phyloP scores from a whole-genome alignment of 2,888 invertebrate genomes.

The Pantelozetes paolii region DNA sequence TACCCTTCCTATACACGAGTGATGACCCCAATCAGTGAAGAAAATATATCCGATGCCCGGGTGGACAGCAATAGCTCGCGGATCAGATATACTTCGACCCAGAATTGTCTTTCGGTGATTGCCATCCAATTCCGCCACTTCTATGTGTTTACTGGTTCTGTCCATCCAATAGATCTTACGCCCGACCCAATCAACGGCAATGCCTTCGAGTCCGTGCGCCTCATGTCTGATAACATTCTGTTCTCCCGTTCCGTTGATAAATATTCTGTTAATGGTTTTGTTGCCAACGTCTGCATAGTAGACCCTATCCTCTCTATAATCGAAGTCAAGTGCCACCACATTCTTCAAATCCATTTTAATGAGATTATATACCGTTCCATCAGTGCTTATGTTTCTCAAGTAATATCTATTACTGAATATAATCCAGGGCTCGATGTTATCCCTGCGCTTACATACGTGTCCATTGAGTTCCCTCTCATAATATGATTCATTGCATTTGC shows the following conservation, averaged over 20 bases:
- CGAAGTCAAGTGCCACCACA: constrained; percentile 93
- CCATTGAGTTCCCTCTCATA: constrained; percentile 80
- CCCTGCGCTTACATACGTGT: constrained; percentile 74
- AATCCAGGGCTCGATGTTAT: constrained; percentile 68
- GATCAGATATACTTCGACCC: constrained; percentile 75
- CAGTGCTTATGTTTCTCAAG: constrained; percentile 87
- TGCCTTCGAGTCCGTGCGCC: constrained; percentile 93
- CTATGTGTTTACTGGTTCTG: constrained; percentile 85
- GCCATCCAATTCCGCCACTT: constrained; percentile 90
- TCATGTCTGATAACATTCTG: constrained; percentile 86
- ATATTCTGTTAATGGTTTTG: constrained; percentile 79
- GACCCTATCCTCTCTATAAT: constrained; percentile 73
- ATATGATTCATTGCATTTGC: constrained; percentile 88
- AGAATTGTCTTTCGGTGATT: constrained; percentile 81
- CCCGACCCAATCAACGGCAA: constrained; percentile 71
- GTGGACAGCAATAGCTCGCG: constrained; percentile 88
- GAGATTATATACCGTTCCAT: constrained; percentile 75
- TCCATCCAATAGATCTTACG: constrained; percentile 96
- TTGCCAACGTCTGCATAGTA: constrained; percentile 96
- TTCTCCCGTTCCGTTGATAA: constrained; percentile 58
- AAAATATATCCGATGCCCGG: constrained; percentile 85
- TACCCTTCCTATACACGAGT: constrained; percentile 92
- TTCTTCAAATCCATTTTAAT: constrained; percentile 93
- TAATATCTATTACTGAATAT: constrained; percentile 97
- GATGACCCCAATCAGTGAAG: constrained; percentile 82